Evolutionary conservation across 2,113 vertebrate species (phyloP).

Genomic region (Oreotrochilus melanogaster): DNA sequence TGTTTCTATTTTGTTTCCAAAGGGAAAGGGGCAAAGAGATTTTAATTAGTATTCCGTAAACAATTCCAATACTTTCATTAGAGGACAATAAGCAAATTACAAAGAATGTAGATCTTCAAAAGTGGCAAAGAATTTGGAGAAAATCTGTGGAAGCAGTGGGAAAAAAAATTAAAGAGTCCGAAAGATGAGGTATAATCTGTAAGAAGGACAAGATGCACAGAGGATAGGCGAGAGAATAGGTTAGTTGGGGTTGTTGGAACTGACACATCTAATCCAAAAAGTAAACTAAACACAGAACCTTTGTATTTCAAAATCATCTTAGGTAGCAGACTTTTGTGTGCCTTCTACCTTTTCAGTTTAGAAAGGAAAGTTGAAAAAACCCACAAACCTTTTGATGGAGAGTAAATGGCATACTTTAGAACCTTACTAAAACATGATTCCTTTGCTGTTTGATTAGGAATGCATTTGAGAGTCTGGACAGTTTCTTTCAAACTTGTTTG

Average conservation of each 20-base stretch:
- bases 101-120: constrained; percentile 20
- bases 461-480: constrained; percentile 45
- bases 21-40: not conserved
- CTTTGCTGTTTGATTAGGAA: constrained; percentile 62
- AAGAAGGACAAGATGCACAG: constrained; percentile 7
- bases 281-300: constrained; percentile 63
- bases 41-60: constrained; percentile 31
- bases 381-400: constrained; percentile 59
- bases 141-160: constrained; percentile 25
- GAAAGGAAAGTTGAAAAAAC: constrained; percentile 41
- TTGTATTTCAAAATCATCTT: constrained; percentile 48
- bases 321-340: constrained; percentile 52
- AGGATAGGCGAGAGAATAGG: constrained; percentile 21
- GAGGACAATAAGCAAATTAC: constrained; percentile 14
- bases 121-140: not conserved
- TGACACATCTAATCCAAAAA: constrained; percentile 62
- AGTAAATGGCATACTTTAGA: constrained; percentile 59
- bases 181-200: constrained; percentile 32
- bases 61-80: constrained; percentile 9
- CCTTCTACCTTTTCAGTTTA: constrained; percentile 57
- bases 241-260: constrained; percentile 58
- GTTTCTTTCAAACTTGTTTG: constrained; percentile 56
- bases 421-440: constrained; percentile 50
- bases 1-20: not conserved
- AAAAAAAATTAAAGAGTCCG: constrained; percentile 32